Base-by-base conservation (phyloP, 1,140 invertebrate genomes). In the Cylas formicarius region DNA sequence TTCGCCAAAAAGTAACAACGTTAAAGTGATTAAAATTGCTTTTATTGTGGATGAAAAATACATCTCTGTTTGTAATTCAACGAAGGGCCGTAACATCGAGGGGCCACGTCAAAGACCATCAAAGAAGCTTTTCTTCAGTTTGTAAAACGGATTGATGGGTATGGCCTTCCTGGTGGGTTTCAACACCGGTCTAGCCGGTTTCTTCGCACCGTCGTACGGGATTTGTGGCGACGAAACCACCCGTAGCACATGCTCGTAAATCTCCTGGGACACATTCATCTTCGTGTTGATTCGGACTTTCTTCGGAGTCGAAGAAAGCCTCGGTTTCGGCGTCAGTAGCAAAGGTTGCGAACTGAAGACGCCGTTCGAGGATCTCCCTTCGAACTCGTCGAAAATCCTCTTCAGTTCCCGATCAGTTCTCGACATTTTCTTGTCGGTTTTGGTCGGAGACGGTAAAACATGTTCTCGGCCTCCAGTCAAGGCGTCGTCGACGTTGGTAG, bases 111-210 rank as follows among this genome's bases (percentile, higher is more conserved):
- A n/a, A n/a, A n/a, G n/a, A n/a, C n/a, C 24, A 26, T 9, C 23
- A 4, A 42, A 6, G 29, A 60, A 44, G 14, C 47, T 48, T n/a
- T 18, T 53, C 48, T 73, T 75, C 37, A 70, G 72, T 57, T 75
- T 82, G 46, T 80, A 82, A 58, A 83, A 85, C 13, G 82, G 82
- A 68, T 86, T 81, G 14, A 84, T 77, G 0, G 80, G 82, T n/a
- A 78, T 82, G 0, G 76, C 71, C n/a, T 79, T 66, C 0, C 72
- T 72, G 46, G 71, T 72, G 0, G 75, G 71, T 60, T 88, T 88
- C 1, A 88, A 57, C 18, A 83, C 75, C 10, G 83, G 77, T 48
- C 77, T 77, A 0, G 58, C 56, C 0, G 84, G 84, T 56, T 75
- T 76, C 24, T 75, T 77, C 39, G 67, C 72, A 3, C 80, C 75